Evolutionary conservation across 1,140 invertebrate genomes (phyloP).

Genomic region (Anastatus disparis): DNA sequence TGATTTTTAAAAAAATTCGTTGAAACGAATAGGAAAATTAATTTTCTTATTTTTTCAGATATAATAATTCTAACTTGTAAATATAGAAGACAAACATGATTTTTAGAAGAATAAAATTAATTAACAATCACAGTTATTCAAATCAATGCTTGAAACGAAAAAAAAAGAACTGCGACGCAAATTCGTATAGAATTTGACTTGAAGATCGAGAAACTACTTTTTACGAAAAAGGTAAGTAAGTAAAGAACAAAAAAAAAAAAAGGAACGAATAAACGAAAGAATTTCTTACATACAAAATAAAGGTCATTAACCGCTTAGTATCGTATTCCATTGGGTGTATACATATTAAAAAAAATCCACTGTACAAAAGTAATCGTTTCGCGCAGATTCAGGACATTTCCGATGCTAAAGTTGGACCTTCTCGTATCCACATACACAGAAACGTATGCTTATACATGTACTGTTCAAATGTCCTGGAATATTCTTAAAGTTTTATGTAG

Average conservation of each 20-base stretch:
- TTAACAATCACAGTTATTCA: no score
- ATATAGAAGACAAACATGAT: no score
- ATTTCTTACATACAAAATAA: not conserved
- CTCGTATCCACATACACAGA: no score
- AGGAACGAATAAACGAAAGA: not conserved
- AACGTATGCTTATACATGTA: not conserved
- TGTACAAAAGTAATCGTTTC: constrained; percentile 12
- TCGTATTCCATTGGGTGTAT: not conserved
- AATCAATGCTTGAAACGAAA: no score
- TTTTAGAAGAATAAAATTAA: no score
- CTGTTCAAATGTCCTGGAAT: constrained; percentile 31
- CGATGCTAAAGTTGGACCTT: not conserved
- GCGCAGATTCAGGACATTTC: constrained; percentile 23
- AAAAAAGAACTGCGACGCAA: not conserved
- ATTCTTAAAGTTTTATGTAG: constrained; percentile 20
- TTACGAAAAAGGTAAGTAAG: not conserved
- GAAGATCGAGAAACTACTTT: not conserved
- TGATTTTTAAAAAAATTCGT: no score
- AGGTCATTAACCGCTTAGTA: constrained; percentile 23
- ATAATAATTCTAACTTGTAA: no score
- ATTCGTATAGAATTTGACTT: not conserved
- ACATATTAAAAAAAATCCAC: constrained; percentile 20
- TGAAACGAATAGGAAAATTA: no score
- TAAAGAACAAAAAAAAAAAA: not conserved
- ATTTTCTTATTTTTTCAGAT: no score